Base-by-base conservation (phyloP, 1,140 invertebrate species). In the Cylas formicarius region DNA sequence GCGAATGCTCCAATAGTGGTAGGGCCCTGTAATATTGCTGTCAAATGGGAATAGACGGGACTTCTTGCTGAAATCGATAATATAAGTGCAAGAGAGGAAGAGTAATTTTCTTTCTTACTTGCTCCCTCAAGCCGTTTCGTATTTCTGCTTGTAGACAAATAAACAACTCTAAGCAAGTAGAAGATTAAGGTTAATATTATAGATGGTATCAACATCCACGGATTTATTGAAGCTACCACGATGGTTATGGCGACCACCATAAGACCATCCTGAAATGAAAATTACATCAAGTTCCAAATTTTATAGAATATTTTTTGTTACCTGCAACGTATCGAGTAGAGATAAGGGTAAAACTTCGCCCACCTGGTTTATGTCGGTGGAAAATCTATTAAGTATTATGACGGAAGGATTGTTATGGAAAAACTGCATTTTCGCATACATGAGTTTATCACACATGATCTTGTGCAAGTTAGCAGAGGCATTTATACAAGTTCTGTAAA, bases 341-440 rank as follows among this genome's bases (percentile, higher is more conserved):
- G 41, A 71, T 24, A 72, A 67, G 34, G 91, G 90, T 7, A 95
- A 63, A 1, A 81, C 59, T 63, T 96, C 90, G 61, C 94, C 91
- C 49, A 92, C 77, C 0, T 78, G 75, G 0, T 84, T 82, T 57
- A 84, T 73, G 50, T 86, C 83, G 61, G 82, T 84, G 1, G 81
- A 77, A 53, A 85, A 86, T 26, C 82, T 62, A 57, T 86, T 86
- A 2, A 86, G 59, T n/a, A 84, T 87, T 5, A 86, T 68, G 7
- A 82, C 85, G 47, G 72, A 72, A 2, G 86, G 81, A 64, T 93
- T 93, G 8, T 77, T 81, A 53, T 91, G 88, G 65, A 95, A 95
- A 67, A 95, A 95, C 4, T 75, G 71, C 74, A 93, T 90, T 0
- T 82, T 84, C 0, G 86, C 82, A 4, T 81, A 71, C 21, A 90